phyloP scores from a whole-genome alignment of 2,888 invertebrate genomes.

The Harpagoxenus sublaevis region DNA sequence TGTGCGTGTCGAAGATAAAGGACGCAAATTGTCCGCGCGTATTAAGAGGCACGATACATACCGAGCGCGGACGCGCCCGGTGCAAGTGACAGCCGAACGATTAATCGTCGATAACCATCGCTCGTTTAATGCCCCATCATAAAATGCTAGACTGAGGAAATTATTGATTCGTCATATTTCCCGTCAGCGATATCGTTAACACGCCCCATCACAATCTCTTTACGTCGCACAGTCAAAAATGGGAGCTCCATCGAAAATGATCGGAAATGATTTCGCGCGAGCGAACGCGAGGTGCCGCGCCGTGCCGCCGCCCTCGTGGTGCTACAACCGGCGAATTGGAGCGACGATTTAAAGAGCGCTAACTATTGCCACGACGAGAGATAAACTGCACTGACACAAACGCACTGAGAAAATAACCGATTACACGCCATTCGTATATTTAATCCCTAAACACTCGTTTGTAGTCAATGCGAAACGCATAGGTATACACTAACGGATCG shows the following conservation, averaged over 20 bases:
- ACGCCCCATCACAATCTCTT: slow-evolving; percentile 68
- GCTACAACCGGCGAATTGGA: slow-evolving; percentile 2
- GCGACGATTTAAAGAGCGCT: slow-evolving; percentile 25
- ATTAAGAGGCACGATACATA: slow-evolving; percentile 67
- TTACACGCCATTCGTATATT: slow-evolving; percentile 8
- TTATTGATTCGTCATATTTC: slow-evolving; percentile 81
- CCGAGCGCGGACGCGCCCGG: slow-evolving; percentile 49
- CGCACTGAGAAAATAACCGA: neutral
- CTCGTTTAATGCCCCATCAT: slow-evolving; percentile 77
- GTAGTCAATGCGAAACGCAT: neutral
- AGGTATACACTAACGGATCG: neutral
- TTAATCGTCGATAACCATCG: slow-evolving; percentile 79
- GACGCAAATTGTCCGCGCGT: slow-evolving; percentile 61
- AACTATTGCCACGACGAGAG: neutral
- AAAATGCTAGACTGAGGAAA: slow-evolving; percentile 77
- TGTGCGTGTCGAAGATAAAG: slow-evolving; percentile 56
- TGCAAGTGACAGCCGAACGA: slow-evolving; percentile 73
- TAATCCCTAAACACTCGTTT: slow-evolving; percentile 16
- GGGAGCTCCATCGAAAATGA: slow-evolving; percentile 50
- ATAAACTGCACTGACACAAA: slow-evolving; percentile 10
- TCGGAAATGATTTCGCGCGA: slow-evolving; percentile 55
- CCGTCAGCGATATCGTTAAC: slow-evolving; percentile 75
- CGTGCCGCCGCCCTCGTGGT: slow-evolving; percentile 52
- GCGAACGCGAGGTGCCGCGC: slow-evolving; percentile 18
- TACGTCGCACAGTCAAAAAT: slow-evolving; percentile 61